Evolutionary conservation across 2,797 vertebrate genomes (phyloP).

Genomic region (Microchirus variegatus): DNA sequence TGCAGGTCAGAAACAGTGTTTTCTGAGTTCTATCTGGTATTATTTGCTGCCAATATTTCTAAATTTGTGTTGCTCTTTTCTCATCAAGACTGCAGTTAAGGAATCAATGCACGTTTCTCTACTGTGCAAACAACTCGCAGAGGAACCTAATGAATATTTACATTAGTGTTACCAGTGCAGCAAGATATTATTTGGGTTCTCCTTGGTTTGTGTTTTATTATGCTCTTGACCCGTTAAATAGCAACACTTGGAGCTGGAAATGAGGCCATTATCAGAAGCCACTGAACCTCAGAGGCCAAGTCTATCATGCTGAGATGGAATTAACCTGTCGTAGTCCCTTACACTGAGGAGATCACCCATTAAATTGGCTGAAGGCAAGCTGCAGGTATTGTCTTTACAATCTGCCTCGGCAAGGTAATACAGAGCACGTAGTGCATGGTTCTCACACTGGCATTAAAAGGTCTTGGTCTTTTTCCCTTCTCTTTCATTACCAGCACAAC

Average conservation of each 20-base stretch:
- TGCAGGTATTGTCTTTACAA: constrained; percentile 68
- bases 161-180: constrained; percentile 25
- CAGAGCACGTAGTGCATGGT: constrained; percentile 23
- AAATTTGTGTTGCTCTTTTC: background rate
- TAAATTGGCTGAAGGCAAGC: constrained; percentile 73
- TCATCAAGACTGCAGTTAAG: background rate
- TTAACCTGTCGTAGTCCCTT: constrained; percentile 59
- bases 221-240: constrained; percentile 64
- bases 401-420: constrained; percentile 44
- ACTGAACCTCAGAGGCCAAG: constrained; percentile 39
- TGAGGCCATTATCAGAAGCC: constrained; percentile 46
- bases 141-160: constrained; percentile 57
- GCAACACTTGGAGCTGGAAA: constrained; percentile 40
- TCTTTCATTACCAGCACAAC: constrained; percentile 39
- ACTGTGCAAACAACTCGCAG: constrained; percentile 31
- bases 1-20: too few relatives aligned
- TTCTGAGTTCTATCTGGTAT: background rate
- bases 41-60: background rate
- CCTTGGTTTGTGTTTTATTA: constrained; percentile 54
- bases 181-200: constrained; percentile 44
- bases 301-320: constrained; percentile 63
- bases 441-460: constrained; percentile 26
- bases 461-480: constrained; percentile 33
- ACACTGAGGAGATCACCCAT: constrained; percentile 75
- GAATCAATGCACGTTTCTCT: constrained; percentile 17